Conservation (phyloP, 2,113 vertebrate species). For the Podiceps cristatus region DNA sequence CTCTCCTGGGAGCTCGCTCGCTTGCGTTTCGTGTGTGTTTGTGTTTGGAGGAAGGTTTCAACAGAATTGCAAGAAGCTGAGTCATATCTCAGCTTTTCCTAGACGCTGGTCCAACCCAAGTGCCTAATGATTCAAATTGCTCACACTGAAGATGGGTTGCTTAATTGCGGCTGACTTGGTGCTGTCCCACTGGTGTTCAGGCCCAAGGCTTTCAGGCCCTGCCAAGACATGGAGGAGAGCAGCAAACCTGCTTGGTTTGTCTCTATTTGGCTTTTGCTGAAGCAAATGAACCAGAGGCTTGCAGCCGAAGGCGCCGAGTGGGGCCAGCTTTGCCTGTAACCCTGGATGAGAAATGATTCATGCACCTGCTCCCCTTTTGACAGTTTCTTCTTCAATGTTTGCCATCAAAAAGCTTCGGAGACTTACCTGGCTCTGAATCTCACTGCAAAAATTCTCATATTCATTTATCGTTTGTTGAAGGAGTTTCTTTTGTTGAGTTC, state of each 20-base stretch:
- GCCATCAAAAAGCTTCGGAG: not conserved
- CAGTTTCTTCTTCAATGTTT: not conserved
- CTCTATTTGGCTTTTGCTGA: not conserved
- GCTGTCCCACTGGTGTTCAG: not conserved
- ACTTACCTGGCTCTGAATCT: not conserved
- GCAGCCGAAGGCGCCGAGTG: not conserved
- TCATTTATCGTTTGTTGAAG: not conserved
- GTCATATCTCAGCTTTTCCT: not conserved
- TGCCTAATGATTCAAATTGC: rapidly evolving
- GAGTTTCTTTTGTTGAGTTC: not conserved
- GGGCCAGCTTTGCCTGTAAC: not conserved
- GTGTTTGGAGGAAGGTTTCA: not conserved
- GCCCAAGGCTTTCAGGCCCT: rapidly evolving
- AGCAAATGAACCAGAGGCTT: not conserved
- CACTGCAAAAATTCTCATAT: not conserved
- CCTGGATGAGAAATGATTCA: not conserved
- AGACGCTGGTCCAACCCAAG: not conserved
- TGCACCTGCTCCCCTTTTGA: not conserved
- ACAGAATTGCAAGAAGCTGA: not conserved
- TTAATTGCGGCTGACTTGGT: not conserved
- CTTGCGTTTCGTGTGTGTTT: not conserved
- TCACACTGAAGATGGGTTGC: not conserved
- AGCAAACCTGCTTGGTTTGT: not conserved
- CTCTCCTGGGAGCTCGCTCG: not conserved
- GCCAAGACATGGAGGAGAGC: not conserved